Base-by-base conservation (phyloP, 2,113 vertebrate species). In the Anas platyrhynchos region DNA sequence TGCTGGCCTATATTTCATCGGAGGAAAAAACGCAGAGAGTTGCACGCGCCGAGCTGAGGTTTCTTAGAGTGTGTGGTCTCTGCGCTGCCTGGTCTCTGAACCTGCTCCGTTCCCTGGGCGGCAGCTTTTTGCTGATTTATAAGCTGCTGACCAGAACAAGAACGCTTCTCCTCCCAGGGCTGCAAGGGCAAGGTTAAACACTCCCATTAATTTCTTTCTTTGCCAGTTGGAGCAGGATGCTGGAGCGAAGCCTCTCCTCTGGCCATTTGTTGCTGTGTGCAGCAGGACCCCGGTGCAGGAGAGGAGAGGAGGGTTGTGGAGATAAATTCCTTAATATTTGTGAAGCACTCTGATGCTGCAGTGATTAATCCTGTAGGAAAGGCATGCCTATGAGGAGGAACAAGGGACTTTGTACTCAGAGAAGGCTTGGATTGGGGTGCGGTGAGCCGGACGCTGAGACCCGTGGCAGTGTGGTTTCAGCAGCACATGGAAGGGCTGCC, bases 1-100 rank as follows among this genome's bases (percentile, higher is more conserved):
- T 12, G 6, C 85, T 96, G 94, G 67, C 96, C 92, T 96, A 92
- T 75, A 96, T 97, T 97, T 93, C 44, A 90, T 88, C 38, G 81
- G 66, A 93, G 59, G 36, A 61, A 90, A 76, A 89, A 86, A 52
- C 48, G 72, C 63, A 61, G 81, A 83, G 48, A 81, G 68, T 38
- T 94, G 44, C n/a, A 44, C 1, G 1, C 2, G 18, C 5, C 44
- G 41, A 95, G 54, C 21, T 7, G 62, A 46, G 66, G 4, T 61
- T 46, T 63, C 41, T 72, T 81, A 34, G 44, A 21, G 9, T 14
- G 10, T n/a, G 5, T 34, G 48, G 69, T 73, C 20, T 59, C 34
- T 16, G 8, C 74, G 67, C 61, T 73, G 71, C 34, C 72, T 4
- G 23, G 14, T 66, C 76, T 85, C 43, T 0, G 3, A 79, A 87